phyloP scores from a whole-genome alignment of 2,113 vertebrate species.

The Diadophis punctatus region DNA sequence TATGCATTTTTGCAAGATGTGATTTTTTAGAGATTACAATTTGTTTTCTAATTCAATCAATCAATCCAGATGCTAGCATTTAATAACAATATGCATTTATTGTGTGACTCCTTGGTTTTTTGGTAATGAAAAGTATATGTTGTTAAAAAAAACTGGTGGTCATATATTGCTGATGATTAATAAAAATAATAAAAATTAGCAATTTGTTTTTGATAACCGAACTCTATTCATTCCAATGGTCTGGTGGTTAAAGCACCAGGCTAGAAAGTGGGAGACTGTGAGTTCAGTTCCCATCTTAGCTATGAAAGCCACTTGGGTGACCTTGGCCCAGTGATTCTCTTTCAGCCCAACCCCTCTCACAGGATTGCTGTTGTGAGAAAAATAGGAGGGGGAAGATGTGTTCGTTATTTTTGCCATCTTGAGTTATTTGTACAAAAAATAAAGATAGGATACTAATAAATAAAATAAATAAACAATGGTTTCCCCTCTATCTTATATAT shows the following conservation, averaged over 20 bases:
- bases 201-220: background rate
- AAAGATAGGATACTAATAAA: background rate
- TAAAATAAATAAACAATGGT: background rate
- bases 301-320: background rate
- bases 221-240: background rate
- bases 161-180: background rate
- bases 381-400: background rate
- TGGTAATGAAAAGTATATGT: background rate
- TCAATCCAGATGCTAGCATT: background rate
- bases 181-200: background rate
- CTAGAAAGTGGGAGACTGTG: background rate
- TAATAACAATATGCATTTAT: background rate
- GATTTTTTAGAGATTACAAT: background rate
- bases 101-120: background rate
- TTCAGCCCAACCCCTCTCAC: background rate
- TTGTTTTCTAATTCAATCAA: background rate
- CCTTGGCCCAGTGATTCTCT: background rate
- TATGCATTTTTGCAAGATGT: background rate
- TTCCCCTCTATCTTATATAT: constrained; percentile 13
- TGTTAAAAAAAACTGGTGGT: background rate
- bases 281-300: background rate
- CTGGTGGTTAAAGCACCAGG: background rate
- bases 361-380: background rate
- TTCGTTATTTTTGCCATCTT: background rate
- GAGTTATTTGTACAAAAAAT: background rate